Conservation (phyloP, 2,113 vertebrate species). For the Eolophus roseicapilla region DNA sequence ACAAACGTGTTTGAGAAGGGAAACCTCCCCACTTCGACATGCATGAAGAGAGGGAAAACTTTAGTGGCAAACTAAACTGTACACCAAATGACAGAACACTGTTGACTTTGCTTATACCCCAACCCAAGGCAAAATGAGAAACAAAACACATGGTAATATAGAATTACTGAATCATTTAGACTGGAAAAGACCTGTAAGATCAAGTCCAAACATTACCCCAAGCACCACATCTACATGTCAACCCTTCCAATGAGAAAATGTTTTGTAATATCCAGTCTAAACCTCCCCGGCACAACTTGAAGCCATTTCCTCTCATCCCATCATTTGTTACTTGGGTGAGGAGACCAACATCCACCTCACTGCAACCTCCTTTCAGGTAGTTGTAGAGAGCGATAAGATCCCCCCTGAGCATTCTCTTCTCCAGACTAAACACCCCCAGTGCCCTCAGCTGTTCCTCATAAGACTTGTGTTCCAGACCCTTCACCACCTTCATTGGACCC, state of each 20-base stretch:
- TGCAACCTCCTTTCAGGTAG: not conserved
- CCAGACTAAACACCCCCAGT: not conserved
- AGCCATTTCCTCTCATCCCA: not conserved
- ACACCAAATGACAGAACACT: not conserved
- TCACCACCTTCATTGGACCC: not conserved
- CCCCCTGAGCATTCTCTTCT: not conserved
- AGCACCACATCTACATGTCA: fast-evolving
- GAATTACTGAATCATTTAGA: not conserved
- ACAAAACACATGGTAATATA: not conserved
- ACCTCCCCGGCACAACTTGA: not conserved
- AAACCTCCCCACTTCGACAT: not conserved
- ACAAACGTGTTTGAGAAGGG: not conserved
- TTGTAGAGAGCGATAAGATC: fast-evolving
- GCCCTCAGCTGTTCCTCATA: not conserved
- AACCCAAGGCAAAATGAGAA: not conserved
- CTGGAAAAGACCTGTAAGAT: not conserved
- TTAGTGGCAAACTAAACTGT: not conserved
- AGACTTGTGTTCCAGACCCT: not conserved
- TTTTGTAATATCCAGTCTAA: not conserved
- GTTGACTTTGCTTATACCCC: not conserved
- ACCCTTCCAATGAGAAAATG: not conserved
- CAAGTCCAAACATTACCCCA: not conserved
- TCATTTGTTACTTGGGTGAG: not conserved
- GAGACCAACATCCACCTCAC: not conserved
- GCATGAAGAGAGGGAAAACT: not conserved